Percentiles rank a stretch among this genome's conserved stretches.
These are phyloP conservation scores for Ormyrus nitidulus DNA, from an alignment of 2,888 invertebrate genomes.

Conservation along the genomic window DNA sequence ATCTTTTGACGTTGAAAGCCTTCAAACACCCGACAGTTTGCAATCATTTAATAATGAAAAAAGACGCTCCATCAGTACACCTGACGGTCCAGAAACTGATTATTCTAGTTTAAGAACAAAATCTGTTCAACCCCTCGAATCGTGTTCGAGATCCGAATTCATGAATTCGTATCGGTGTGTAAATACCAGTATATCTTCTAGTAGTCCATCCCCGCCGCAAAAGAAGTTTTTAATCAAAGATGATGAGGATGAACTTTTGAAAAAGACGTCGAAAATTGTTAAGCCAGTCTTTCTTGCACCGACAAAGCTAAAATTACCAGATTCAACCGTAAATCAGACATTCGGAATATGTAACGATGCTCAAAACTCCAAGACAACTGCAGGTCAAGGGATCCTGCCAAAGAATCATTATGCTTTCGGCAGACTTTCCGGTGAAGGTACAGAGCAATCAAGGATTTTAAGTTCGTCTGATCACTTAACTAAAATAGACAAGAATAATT, in stretches of 20 bases:
- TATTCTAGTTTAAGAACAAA: constrained; percentile 4
- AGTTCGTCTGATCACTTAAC: constrained; percentile 34
- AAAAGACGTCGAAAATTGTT: not conserved
- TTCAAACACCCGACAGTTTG: constrained; percentile 45
- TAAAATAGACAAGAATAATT: not conserved
- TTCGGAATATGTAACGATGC: not conserved
- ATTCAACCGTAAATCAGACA: constrained; percentile 36
- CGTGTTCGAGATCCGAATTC: constrained; percentile 7
- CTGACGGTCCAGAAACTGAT: constrained; percentile 42
- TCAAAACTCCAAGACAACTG: no score
- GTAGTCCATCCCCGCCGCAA: constrained; percentile 56
- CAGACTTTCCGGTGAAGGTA: not conserved
- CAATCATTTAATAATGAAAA: constrained; percentile 10
- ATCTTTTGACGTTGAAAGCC: constrained; percentile 65
- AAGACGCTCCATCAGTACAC: constrained; percentile 43
- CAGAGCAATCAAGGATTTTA: constrained; percentile 40
- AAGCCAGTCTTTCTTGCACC: constrained; percentile 56
- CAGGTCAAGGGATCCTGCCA: not conserved
- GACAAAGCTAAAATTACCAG: constrained; percentile 56
- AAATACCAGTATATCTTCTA: constrained; percentile 56
- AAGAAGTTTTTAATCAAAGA: constrained; percentile 1
- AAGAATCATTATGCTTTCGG: not conserved
- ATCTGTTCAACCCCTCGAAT: not conserved
- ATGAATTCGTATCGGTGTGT: constrained; percentile 57
- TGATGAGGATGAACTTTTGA: no score